Base-by-base conservation (phyloP, 2,113 vertebrate species). In the Nycticebus coucang region DNA sequence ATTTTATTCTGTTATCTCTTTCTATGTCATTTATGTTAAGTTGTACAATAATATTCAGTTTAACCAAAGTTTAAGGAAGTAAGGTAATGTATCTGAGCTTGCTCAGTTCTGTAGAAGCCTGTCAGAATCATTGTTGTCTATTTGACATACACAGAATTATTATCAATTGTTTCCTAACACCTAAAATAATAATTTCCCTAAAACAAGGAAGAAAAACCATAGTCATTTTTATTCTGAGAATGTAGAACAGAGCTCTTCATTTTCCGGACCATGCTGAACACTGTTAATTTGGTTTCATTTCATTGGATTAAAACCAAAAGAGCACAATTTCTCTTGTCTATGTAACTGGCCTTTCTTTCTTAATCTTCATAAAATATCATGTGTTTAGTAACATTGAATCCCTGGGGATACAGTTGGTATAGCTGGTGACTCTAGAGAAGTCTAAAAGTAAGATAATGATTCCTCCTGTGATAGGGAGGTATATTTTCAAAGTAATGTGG, bases 301-400 rank as follows among this genome's bases (percentile, higher is more conserved):
- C 85, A 94, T 66, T 97, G 82, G 41, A 93, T 95, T 95, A 91
- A 96, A 95, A 77, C 24, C 24, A 35, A 77, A 64, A 26, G 60
- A n/a, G 12, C 2, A 5, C 24, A 66, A 84, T 89, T 82, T 37
- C 26, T 74, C 53, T 94, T 45, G 9, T 60, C 62, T 79, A 4
- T 81, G 13, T 84, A 79, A 57, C 85, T 94, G 26, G 78, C 21
- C 21, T 7, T 26, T 62, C 62, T 68, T 68, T 9, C 72, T 95
- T 81, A 35, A 59, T 93, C 78, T 93, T 95, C 64, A 62, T 68
- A 53, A 88, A 79, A 71, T 30, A 41, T 62, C 21, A 9, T 33
- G 22, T 72, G 24, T 55, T 95, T 66, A 53, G 81, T 81, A 62
- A 83, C 18, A 79, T 17, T 10, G 4, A 22, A 80, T 57, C 71